A percentile compares a stretch with the other conserved stretches of the same genome.
phyloP scores from a whole-genome alignment of 2,888 invertebrate species.

The Morinoia aosen region DNA sequence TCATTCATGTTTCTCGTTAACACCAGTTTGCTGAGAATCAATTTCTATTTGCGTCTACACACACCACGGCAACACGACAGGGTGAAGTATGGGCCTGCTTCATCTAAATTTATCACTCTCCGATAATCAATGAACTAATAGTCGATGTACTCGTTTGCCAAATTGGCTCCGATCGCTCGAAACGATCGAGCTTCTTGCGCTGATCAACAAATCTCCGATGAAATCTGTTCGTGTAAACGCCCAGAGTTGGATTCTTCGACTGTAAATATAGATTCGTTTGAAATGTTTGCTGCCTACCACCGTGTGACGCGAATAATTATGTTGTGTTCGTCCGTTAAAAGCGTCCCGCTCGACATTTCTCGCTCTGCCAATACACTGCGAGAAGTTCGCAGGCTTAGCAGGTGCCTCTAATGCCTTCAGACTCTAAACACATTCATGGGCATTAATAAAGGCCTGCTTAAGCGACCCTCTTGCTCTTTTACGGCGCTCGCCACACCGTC shows the following conservation, averaged over 20 bases:
- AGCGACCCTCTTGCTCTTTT: conserved; percentile 11
- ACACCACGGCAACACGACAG: not conserved
- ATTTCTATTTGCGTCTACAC: not conserved
- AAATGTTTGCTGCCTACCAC: not conserved
- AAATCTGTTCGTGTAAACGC: not conserved
- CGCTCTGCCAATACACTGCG: not conserved
- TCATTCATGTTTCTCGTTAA: not conserved
- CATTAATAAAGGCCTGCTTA: conserved; percentile 28
- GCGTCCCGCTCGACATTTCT: not conserved
- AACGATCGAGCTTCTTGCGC: not conserved
- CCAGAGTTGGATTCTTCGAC: not conserved
- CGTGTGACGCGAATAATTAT: not conserved
- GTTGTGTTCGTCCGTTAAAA: not conserved
- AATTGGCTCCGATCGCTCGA: conserved; percentile 10
- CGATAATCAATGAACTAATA: not conserved
- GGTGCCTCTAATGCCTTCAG: conserved; percentile 26
- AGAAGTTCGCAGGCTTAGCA: conserved; percentile 12
- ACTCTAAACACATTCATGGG: conserved; percentile 44
- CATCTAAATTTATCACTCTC: conserved; percentile 12
- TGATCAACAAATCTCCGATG: conserved; percentile 31
- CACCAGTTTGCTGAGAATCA: not conserved
- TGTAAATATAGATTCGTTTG: not conserved
- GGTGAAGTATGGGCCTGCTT: not conserved
- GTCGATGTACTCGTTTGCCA: not conserved
- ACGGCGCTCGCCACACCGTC: not conserved